Base-by-base conservation (phyloP, 2,113 vertebrate genomes). In the Chaetops frenatus region DNA sequence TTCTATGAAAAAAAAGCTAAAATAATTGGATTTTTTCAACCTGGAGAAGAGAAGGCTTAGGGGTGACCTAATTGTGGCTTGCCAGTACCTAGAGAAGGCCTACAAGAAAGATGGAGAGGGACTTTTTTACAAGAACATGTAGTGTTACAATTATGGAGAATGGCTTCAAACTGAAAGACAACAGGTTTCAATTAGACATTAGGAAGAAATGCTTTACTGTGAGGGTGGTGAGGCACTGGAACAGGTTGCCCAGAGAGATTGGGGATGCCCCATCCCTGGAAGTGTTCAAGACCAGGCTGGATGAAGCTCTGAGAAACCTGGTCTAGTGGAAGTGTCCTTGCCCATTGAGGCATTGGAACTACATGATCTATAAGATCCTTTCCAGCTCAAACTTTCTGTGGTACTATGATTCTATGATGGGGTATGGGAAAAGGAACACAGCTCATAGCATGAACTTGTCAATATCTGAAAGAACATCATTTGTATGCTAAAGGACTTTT, bases 401-500 rank as follows among this genome's bases (percentile, higher is more conserved):
- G 9, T 58, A 9, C 58, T n/a, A 3, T 45, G 58, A 24, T 40
- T 72, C 42, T 28, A 3, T 72, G 25, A 61, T 4, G 4, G 2
- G 21, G 3, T 11, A 7, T 4, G 6, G 18, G 19, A 18, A 16
- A 47, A 36, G 19, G 31, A 69, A 3, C n/a, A 85, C 9, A 62
- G 17, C 6, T 93, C 38, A 40, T 4, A 22, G 20, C 6, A 28
- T 9, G 25, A 48, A 28, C 25, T 42, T 77, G 5, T 48, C 19
- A 29, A 23, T 78, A 78, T 24, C 64, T 61, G 67, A 57, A 80
- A 77, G 16, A 47, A 14, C 22, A 5, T 15, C 1, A 77, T 29
- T 64, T 0, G 0, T 24, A 35, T 12, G 20, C 23, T 60, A 35
- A 76, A 54, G 12, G 27, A 27, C 7, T 81, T 78, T 4, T 73